Base-by-base conservation (phyloP, 1,140 invertebrate genomes). In the Dendroctonus ponderosae region DNA sequence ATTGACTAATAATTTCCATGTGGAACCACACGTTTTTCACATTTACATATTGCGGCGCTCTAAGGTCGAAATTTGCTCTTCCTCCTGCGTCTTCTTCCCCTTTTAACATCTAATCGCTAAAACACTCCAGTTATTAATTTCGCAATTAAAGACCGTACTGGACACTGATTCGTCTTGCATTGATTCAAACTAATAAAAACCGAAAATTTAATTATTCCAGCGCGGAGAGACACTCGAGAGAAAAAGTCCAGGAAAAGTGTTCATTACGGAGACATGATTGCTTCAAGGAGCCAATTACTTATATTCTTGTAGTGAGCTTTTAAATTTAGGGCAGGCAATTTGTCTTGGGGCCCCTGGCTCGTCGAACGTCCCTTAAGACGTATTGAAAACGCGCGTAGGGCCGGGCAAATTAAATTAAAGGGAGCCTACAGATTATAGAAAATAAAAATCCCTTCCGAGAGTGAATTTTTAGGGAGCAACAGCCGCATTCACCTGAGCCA, bases 371-470 rank as follows among this genome's bases (percentile, higher is more conserved):
- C 63, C 63, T 64, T 58, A 66, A 51, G 63, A 66, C 63, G 63
- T 56, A 57, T 64, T 64, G 64, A 57, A 60, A 52, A 66, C 51
- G 46, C 64, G 52, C 46, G 9, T 46, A 56, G 49, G 57, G 53
- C 50, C 53, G 43, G 57, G 39, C 48, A 56, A 61, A 66, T 66
- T 66, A 66, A 66, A 66, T 66, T 60, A 66, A 58, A 66, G 64
- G 63, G 64, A 60, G 64, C 60, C 59, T 43, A 66, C 41, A 60
- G 64, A 66, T 66, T 66, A 66, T 66, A 60, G 64, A 66, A 66
- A 66, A 66, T 63, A 63, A 56, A 66, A 66, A 58, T 58, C 54
- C 48, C 6, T n/a, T 14, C 50, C 39, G n/a, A 43, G 56, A 14
- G 63, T 51, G 63, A 14, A 63, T 49, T 54, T 7, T 11, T n/a